Conservation (phyloP, 2,797 vertebrate species). For the Neomorphus geoffroyi region DNA sequence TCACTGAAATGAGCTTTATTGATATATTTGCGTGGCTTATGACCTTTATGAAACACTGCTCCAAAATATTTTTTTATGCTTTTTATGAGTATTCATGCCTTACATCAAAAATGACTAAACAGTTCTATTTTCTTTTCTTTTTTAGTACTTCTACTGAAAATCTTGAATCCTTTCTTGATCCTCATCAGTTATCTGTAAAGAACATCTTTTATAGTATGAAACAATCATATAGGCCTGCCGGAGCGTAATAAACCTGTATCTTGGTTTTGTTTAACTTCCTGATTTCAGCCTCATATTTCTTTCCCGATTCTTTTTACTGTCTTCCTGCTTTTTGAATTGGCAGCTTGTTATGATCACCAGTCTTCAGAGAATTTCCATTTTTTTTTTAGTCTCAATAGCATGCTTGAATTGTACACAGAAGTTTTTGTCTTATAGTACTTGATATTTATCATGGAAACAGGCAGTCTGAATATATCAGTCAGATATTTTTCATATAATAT, state of each 20-base stretch:
- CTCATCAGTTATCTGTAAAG: not conserved
- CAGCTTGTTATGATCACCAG: rapidly evolving
- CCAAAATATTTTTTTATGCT: not conserved
- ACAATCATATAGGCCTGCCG: not conserved
- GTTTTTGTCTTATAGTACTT: not conserved
- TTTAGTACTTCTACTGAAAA: not conserved
- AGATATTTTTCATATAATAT: not conserved
- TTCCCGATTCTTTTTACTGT: not conserved
- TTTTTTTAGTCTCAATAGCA: not conserved
- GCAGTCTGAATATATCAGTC: not conserved
- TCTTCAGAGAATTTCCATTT: not conserved
- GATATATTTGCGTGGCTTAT: not conserved
- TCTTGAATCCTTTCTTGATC: not conserved
- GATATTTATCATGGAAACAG: not conserved
- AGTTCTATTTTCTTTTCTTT: not conserved
- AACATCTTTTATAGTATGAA: not conserved
- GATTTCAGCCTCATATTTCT: not conserved
- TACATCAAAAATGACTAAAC: not conserved
- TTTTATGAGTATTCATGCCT: not conserved
- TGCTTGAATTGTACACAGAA: not conserved
- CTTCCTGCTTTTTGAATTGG: not conserved
- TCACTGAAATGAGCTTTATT: not conserved
- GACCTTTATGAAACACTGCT: not conserved
- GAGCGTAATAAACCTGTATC: not conserved
- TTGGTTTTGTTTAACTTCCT: not conserved